Evolutionary conservation across 2,113 vertebrate species (phyloP), one percentile per base, ranked within the genome.

Genomic region (Alaudala cheleensis): DNA sequence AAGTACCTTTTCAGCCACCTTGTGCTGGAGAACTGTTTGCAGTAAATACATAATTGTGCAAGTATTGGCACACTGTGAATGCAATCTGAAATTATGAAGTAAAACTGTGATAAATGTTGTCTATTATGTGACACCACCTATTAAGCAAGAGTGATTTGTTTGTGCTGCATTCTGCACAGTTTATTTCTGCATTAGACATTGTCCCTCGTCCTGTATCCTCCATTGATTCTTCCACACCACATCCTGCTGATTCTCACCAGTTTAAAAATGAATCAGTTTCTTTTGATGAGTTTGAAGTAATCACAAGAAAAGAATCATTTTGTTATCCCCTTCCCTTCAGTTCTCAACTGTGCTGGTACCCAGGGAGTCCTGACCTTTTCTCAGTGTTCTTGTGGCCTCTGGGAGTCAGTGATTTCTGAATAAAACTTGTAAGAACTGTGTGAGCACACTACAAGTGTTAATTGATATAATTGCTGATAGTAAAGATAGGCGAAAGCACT

Each of bases 11-110:
- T 84, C 26, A 87, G 70, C 34, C 64, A 24, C 50, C 23, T 90
- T 29, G 57, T 14, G 22, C 80, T 42, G 29, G 51, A 62, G 65
- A 65, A 88, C 37, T 12, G 50, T 54, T 79, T 83, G 62, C 62
- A 67, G 54, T 60, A 92, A 82, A 57, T 56, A 44, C 26, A 40
- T n/a, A 23, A 33, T 21, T 61, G 91, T 67, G 60, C 34, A 11
- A 61, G 15, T 77, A 47, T 47, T 54, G 96, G 88, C 83, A 80
- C 47, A 45, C 61, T 76, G 34, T 56, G 82, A 90, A 45, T 47
- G 44, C 73, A 31, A 34, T 18, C 57, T 31, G 88, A 81, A 81
- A 81, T 94, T 61, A 81, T 78, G 80, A 95, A 94, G 87, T 86
- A 64, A 89, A 88, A 15, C 81, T 20, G 71, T 93, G 92, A 81